A percentile compares a stretch with the other conserved stretches of the same genome.
phyloP scores from a whole-genome alignment of 2,888 invertebrate species.

The Rhimphoctona megacephalus region DNA sequence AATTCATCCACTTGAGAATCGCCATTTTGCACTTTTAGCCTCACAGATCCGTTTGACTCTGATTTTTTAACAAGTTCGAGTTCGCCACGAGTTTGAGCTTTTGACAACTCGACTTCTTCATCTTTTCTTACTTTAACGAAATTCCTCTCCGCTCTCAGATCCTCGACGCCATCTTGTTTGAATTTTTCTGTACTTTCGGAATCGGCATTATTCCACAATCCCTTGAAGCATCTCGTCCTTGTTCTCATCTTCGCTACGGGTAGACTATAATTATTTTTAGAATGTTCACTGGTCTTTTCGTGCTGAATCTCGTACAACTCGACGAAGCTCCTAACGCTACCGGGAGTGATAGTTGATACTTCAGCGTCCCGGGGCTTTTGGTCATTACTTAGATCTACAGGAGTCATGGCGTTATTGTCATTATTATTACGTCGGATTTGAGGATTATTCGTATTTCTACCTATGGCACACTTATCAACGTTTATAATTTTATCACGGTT shows the following conservation, averaged over 20 bases:
- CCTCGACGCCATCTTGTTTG: slow-evolving; percentile 17
- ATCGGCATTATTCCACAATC: slow-evolving; percentile 47
- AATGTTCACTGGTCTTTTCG: slow-evolving; percentile 74
- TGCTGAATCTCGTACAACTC: slow-evolving; percentile 81
- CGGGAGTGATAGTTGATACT: slow-evolving; percentile 78
- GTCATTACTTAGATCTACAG: slow-evolving; percentile 82
- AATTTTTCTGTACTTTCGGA: slow-evolving; percentile 22
- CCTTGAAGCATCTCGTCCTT: slow-evolving; percentile 58
- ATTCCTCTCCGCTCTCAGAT: background rate
- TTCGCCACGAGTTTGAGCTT: slow-evolving; percentile 6
- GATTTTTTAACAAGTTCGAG: slow-evolving; percentile 4
- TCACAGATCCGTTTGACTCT: background rate
- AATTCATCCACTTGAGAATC: slow-evolving; percentile 11
- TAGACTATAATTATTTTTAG: slow-evolving; percentile 75
- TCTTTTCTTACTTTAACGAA: background rate
- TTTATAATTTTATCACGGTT: slow-evolving; percentile 65
- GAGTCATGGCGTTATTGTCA: slow-evolving; percentile 82
- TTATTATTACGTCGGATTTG: slow-evolving; percentile 78
- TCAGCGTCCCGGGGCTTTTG: slow-evolving; percentile 77
- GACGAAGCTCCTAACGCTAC: slow-evolving; percentile 83
- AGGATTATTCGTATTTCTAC: slow-evolving; percentile 70
- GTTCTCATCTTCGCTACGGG: slow-evolving; percentile 56
- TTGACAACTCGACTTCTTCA: slow-evolving; percentile 20
- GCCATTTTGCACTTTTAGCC: background rate
- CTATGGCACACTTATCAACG: slow-evolving; percentile 82